phyloP scores from a whole-genome alignment of 2,797 vertebrate genomes.

The Antrozous pallidus region DNA sequence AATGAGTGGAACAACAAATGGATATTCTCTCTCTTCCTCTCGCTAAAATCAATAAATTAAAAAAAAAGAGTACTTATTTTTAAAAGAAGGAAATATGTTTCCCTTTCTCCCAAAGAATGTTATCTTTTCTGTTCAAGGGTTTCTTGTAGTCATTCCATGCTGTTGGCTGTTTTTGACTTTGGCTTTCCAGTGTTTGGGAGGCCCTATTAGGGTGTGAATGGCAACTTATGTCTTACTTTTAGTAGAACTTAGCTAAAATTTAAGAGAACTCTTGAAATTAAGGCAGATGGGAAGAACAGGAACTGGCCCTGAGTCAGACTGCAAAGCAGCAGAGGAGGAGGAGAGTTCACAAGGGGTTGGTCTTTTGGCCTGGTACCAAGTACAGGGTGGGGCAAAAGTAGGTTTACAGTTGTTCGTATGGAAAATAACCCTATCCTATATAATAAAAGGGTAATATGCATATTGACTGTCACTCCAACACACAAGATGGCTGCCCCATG shows the following conservation, averaged over 20 bases:
- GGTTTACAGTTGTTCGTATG: background rate
- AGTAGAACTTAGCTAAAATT: constrained; percentile 22
- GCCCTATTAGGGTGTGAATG: background rate
- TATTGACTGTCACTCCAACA: too few relatives aligned
- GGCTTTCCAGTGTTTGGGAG: background rate
- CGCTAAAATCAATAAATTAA: background rate
- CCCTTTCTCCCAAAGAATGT: background rate
- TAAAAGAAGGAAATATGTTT: background rate
- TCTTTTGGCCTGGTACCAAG: background rate
- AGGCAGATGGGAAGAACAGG: background rate
- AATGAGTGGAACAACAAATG: background rate
- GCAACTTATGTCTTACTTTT: constrained; percentile 19
- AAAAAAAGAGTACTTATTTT: background rate
- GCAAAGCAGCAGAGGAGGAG: background rate
- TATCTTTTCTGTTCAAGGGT: background rate
- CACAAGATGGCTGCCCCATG: too few relatives aligned
- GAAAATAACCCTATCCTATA: background rate
- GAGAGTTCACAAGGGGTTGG: background rate
- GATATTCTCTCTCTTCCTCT: background rate
- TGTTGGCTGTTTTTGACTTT: background rate
- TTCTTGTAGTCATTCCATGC: background rate
- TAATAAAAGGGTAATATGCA: too few relatives aligned
- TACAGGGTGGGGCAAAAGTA: background rate
- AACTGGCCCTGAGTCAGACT: background rate
- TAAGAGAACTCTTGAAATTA: constrained; percentile 26